Evolutionary conservation across 2,888 invertebrate genomes (phyloP).

Genomic region (Neoscelio sp.): DNA sequence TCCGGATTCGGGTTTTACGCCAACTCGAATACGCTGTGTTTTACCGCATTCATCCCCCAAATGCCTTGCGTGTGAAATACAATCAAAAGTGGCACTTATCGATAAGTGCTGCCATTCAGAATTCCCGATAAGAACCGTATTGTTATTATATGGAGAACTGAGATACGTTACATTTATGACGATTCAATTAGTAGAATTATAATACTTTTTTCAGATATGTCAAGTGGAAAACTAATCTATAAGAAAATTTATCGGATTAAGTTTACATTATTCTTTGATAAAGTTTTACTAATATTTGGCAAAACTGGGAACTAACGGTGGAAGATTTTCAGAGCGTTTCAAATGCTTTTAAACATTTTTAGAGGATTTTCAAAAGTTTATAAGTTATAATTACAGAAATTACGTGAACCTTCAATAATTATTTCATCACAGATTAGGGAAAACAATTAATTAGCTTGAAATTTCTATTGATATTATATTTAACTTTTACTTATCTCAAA

Average conservation of each 20-base stretch:
- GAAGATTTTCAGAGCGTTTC: not conserved
- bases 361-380: not conserved
- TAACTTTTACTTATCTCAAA: no score
- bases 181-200: not conserved
- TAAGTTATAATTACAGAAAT: not conserved
- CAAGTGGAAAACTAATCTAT: slow-evolving; percentile 1
- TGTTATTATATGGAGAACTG: not conserved
- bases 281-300: slow-evolving; percentile 7
- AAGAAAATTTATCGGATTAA: not conserved
- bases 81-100: slow-evolving; percentile 29
- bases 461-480: no score
- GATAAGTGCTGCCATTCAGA: slow-evolving; percentile 23
- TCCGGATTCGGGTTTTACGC: slow-evolving; percentile 39
- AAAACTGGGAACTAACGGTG: not conserved
- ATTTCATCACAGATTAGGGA: no score
- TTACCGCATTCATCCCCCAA: slow-evolving; percentile 34
- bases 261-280: not conserved
- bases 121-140: not conserved
- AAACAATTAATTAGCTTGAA: not conserved
- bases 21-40: slow-evolving; percentile 20
- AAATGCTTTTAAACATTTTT: not conserved
- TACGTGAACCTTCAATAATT: no score
- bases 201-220: not conserved
- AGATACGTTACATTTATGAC: not conserved
- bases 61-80: slow-evolving; percentile 25